These are phyloP conservation scores for Lampris incognitus DNA, from an alignment of 2,113 vertebrate species.

Conservation along the genomic window DNA sequence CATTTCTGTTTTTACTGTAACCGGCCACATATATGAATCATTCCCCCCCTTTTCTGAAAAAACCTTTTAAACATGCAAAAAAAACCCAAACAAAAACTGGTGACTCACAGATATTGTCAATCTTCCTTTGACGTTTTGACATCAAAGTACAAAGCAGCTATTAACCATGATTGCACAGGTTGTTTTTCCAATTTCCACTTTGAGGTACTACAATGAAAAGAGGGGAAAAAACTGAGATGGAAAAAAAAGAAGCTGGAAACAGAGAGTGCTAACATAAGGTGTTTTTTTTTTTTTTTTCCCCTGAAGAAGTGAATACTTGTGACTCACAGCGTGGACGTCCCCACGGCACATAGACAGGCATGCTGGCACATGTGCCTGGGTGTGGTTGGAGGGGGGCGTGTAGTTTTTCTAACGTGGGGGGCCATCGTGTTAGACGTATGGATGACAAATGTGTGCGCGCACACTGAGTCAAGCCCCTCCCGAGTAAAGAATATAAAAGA, in stretches of 20 bases:
- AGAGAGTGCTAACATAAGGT: too few species aligned
- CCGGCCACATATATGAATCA: too few species aligned
- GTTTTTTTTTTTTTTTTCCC: neutral
- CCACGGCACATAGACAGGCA: conserved; percentile 45
- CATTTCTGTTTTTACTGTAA: too few species aligned
- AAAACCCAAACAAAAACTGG: neutral
- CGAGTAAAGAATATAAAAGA: conserved; percentile 68
- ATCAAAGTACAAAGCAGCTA: neutral
- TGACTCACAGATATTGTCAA: neutral
- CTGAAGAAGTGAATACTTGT: neutral
- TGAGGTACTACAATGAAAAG: neutral
- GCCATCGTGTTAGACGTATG: conserved; percentile 26
- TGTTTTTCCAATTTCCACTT: too few species aligned
- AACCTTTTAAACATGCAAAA: neutral
- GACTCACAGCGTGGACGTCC: conserved; percentile 39
- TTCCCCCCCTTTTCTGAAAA: too few species aligned
- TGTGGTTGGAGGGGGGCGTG: neutral
- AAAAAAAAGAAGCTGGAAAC: neutral
- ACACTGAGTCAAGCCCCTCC: conserved; percentile 60
- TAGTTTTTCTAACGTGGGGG: too few species aligned
- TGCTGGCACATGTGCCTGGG: conserved; percentile 53
- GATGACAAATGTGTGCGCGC: conserved; percentile 20
- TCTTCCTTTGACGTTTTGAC: neutral
- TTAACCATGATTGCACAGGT: neutral
- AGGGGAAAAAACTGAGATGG: neutral